These are phyloP conservation scores for Tetramorium parvispinum DNA, from an alignment of 1,140 invertebrate genomes.

Conservation along the genomic window DNA sequence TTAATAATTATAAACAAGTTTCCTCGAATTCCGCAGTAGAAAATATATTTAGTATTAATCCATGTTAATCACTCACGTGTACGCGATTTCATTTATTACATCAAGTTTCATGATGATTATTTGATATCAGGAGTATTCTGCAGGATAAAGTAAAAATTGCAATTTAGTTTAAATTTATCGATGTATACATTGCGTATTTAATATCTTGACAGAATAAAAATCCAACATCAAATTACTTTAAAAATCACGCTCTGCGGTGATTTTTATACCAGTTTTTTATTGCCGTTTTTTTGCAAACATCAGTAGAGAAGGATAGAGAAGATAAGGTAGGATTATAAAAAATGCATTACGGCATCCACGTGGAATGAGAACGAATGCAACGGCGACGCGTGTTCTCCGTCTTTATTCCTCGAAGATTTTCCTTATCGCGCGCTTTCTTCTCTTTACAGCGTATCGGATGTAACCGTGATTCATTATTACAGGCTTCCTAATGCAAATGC, in stretches of 20 bases:
- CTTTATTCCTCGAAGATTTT: conserved; percentile 41
- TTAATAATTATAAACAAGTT: conserved; percentile 40
- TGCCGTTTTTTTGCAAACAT: background rate
- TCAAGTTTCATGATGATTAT: background rate
- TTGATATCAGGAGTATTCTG: background rate
- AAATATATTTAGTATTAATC: conserved; percentile 10
- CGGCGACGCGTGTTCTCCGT: conserved; percentile 3
- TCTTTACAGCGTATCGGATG: conserved; percentile 29
- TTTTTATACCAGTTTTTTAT: background rate
- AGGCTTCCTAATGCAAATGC: conserved; percentile 47
- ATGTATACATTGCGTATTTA: background rate
- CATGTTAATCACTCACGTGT: background rate
- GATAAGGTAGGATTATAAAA: conserved; percentile 68
- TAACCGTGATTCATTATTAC: conserved; percentile 62
- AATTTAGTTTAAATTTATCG: conserved; percentile 22
- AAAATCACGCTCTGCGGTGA: background rate
- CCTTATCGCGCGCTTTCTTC: conserved; percentile 31
- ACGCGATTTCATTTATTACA: background rate
- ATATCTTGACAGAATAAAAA: background rate
- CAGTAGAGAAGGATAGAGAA: conserved; percentile 37
- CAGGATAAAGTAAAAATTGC: background rate
- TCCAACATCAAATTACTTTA: background rate
- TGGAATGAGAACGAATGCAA: conserved; percentile 67
- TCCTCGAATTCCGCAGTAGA: background rate
- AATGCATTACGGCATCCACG: conserved; percentile 60